Conservation (phyloP, 2,797 vertebrate genomes). For the Melanotaenia pygmaea region DNA sequence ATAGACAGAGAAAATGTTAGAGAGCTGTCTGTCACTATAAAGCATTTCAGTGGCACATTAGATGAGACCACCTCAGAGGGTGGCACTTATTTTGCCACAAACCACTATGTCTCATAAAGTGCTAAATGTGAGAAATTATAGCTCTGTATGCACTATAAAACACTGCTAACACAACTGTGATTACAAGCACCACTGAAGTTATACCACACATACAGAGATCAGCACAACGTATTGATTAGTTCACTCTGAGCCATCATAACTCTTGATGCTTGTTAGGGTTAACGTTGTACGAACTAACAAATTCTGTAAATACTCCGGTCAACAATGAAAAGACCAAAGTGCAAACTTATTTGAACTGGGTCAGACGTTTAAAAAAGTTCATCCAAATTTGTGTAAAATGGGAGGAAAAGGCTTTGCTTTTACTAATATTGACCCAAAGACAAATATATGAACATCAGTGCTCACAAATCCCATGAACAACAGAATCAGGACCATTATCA, state of each 20-base stretch:
- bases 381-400: not conserved
- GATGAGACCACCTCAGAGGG: slow-evolving; percentile 64
- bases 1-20: slow-evolving; percentile 13
- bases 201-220: not conserved
- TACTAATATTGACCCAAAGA: not conserved
- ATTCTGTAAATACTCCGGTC: not conserved
- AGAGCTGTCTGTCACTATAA: slow-evolving; percentile 44
- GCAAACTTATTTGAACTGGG: not conserved
- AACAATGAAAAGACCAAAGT: not conserved
- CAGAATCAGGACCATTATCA: too few species aligned
- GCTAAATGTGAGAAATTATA: slow-evolving; percentile 50
- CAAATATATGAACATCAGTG: too few species aligned
- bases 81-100: slow-evolving; percentile 42
- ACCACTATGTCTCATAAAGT: slow-evolving; percentile 47
- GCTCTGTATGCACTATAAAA: slow-evolving; percentile 23
- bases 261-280: slow-evolving; percentile 34
- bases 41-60: slow-evolving; percentile 47
- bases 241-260: not conserved
- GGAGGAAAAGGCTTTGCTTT: not conserved
- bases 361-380: not conserved
- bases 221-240: slow-evolving; percentile 22
- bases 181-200: slow-evolving; percentile 38
- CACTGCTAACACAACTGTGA: slow-evolving; percentile 16
- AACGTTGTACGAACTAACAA: slow-evolving; percentile 7
- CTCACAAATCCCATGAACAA: not conserved